Evolutionary conservation across 2,888 invertebrate species (phyloP), one percentile per base, ranked within the genome.

Genomic region (Cheilosia impressa): DNA sequence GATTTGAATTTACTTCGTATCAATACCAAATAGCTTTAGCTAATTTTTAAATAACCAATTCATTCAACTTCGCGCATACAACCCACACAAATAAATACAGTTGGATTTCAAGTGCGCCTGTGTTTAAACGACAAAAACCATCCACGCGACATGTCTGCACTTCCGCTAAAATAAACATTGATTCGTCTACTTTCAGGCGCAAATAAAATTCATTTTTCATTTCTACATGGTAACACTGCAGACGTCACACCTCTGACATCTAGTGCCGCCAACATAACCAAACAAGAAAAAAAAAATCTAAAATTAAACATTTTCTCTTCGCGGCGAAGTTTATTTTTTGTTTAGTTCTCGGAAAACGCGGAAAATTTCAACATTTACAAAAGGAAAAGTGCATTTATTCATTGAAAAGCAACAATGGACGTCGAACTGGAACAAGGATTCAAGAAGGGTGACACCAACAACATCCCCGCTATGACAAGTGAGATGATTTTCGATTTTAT

Each of bases 401-500:
- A 53, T 5, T 1, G 1, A 53, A 62, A 41, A 50, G 17, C 27
- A 22, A 47, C 15, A 71, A 90, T 92, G 89, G 91, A 91, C 47
- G 79, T 91, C 57, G 75, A 60, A 66, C 43, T 88, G 22, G 91
- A 91, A 45, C 89, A 90, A 3, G 91, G 91, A 9, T 92, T 90
- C 68, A 90, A 90, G 4, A 91, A 90, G 83, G 92, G 91, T n/a
- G 89, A 90, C 75, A 87, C 89, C 17, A 90, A 90, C 50, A 92
- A 88, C 65, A 87, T 92, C 41, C 92, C 92, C 3, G 24, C 55
- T 4, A 72, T 92, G 1, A 89, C 87, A 45, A 91, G 89, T 80
- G 90, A 90, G 58, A 90, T 91, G 88, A 88, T 92, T n/a, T 91
- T 89, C 66, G 89, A 89, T n/a, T 92, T 89, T 63, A 89, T 90